Base-by-base conservation (phyloP, 2,113 vertebrate species). In the Calyptommatus sinebrachiatus region DNA sequence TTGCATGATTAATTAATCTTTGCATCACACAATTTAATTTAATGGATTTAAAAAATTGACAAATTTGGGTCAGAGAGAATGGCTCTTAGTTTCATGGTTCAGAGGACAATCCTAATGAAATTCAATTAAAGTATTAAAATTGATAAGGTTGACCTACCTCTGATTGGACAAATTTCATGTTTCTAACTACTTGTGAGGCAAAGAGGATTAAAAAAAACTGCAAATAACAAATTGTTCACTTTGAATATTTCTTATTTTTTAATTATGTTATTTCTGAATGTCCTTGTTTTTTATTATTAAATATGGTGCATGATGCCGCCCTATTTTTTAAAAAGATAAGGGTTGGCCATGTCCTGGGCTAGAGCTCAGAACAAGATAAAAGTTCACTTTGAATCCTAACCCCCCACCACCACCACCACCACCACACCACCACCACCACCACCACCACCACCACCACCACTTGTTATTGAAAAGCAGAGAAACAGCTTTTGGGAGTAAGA, bases 1-100 rank as follows among this genome's bases (percentile, higher is more conserved):
- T 35, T 73, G 57, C 79, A 63, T 87, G 63, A 90, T 89, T 90
- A 91, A 92, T 91, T 93, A 90, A 91, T 69, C 28, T 88, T 76
- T 83, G 22, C 80, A 87, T 86, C 60, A 87, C 46, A 79, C 85
- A 87, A 86, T 88, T 88, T 86, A 85, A 91, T 89, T 90, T 90
- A 85, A 90, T 89, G 67, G 62, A 80, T 89, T 93, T 66, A 93
- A 84, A 91, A 88, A 18, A 4, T 65, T 26, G 80, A 85, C 57
- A 75, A 80, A 77, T 87, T 84, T 0, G 9, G 45, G 76, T 88
- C 84, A 75, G 1, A 70, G 21, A 31, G 29, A 90, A 83, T 8
- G 83, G 81, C 73, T 21, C 84, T 78, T 67, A 80, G 75, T 80
- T 94, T 91, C 82, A 81, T n/a, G 85, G 88, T 85, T 87, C 82